Evolutionary conservation across 2,888 invertebrate genomes (phyloP).

Genomic region (Eupithecia insigniata): DNA sequence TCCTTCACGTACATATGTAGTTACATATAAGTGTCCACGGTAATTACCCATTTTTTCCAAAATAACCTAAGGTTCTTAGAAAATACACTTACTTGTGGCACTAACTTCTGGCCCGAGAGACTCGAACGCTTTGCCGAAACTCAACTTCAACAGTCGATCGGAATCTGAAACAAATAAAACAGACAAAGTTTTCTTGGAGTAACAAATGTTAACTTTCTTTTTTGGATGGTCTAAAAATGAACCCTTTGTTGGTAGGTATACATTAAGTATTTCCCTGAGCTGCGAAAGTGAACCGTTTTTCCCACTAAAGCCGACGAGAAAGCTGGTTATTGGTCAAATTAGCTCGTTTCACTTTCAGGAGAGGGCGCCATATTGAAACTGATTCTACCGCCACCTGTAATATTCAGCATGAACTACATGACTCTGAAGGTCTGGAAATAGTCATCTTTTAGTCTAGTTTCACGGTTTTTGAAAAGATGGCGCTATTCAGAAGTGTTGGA

Average conservation of each 20-base stretch:
- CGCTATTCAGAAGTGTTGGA: conserved; percentile 19
- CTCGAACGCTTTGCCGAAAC: conserved; percentile 82
- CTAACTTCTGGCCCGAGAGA: conserved; percentile 89
- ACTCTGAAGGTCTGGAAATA: background rate
- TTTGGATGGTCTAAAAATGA: background rate
- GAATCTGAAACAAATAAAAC: conserved; percentile 69
- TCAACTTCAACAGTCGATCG: conserved; percentile 77
- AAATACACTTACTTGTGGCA: conserved; percentile 88
- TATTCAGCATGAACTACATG: background rate
- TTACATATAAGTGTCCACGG: background rate
- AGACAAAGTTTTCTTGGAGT: conserved; percentile 23
- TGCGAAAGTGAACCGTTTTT: background rate
- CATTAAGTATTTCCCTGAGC: background rate
- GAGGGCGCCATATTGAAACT: conserved; percentile 15
- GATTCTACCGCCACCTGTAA: conserved; percentile 21
- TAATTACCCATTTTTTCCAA: no score
- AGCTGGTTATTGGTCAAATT: background rate
- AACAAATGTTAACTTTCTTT: background rate
- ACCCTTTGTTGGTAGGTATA: background rate
- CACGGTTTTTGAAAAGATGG: conserved; percentile 43
- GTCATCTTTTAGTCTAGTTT: conserved; percentile 30
- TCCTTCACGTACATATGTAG: no score
- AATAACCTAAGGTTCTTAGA: background rate
- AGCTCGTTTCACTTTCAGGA: background rate
- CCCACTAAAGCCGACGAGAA: background rate